Evolutionary conservation across 1,140 invertebrate genomes (phyloP).

Genomic region (Nebria ingens): DNA sequence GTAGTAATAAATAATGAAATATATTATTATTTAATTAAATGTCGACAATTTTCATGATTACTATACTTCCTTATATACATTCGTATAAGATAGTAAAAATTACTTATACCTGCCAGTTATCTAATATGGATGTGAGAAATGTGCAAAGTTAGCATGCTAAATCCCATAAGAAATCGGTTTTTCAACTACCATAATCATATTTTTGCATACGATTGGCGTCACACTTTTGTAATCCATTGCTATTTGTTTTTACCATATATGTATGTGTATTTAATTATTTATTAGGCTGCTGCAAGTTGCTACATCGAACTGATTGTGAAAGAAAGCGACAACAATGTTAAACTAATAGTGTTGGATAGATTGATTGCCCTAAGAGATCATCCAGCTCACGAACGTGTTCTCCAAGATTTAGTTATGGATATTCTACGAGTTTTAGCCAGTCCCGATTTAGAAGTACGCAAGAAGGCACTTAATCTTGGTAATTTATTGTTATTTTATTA

Average conservation of each 20-base stretch:
- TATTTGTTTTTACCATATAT: background rate
- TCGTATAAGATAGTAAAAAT: too few relatives aligned
- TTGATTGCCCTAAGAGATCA: constrained; percentile 81
- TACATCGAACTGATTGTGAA: constrained; percentile 98
- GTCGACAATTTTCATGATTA: too few relatives aligned
- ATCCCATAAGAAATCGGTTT: too few relatives aligned
- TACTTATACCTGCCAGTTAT: too few relatives aligned
- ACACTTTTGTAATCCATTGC: too few relatives aligned
- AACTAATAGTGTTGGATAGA: constrained; percentile 94
- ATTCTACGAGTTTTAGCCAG: constrained; percentile 87
- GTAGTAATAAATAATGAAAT: too few relatives aligned
- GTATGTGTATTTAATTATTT: constrained; percentile 8
- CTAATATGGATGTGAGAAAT: too few relatives aligned
- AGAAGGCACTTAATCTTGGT: constrained; percentile 75
- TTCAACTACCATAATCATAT: too few relatives aligned
- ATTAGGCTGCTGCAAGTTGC: constrained; percentile 83
- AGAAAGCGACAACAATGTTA: constrained; percentile 99
- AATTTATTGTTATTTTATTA: constrained; percentile 12
- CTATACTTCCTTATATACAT: too few relatives aligned
- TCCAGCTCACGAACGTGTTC: constrained; percentile 80
- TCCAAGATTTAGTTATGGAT: constrained; percentile 98
- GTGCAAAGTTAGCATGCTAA: too few relatives aligned
- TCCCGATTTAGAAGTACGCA: constrained; percentile 88
- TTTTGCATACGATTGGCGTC: too few relatives aligned
- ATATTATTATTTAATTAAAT: too few relatives aligned